Evolutionary conservation across 92 coral and sea anemone species (phyloP).

Genomic region (Heteractis magnifica): DNA sequence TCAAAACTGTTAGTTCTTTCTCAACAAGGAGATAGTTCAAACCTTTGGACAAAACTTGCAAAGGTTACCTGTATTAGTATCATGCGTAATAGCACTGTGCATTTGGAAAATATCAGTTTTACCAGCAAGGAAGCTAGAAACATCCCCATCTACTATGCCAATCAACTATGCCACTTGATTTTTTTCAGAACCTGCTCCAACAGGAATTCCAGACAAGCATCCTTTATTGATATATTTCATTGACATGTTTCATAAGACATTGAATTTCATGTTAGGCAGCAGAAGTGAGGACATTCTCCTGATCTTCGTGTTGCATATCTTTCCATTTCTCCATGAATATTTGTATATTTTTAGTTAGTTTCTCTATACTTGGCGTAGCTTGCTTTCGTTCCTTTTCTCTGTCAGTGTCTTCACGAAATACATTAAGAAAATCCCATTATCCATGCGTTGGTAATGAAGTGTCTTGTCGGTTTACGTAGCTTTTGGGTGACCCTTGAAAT

Average conservation of each 20-base stretch:
- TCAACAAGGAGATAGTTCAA: slow-evolving; percentile 9
- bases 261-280: slow-evolving; percentile 28
- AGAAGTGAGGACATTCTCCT: slow-evolving; percentile 32
- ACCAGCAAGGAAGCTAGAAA: slow-evolving; percentile 12
- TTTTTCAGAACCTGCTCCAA: slow-evolving; percentile 44
- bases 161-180: slow-evolving; percentile 47
- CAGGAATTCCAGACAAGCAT: slow-evolving; percentile 47
- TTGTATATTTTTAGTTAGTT: slow-evolving; percentile 25
- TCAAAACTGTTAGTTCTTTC: slow-evolving; percentile 1
- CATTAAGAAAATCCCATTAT: slow-evolving; percentile 27
- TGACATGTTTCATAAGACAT: slow-evolving; percentile 30
- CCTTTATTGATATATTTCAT: slow-evolving; percentile 51
- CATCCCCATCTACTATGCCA: not conserved
- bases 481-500: slow-evolving; percentile 35
- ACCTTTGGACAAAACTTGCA: slow-evolving; percentile 25
- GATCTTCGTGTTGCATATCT: slow-evolving; percentile 28
- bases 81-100: slow-evolving; percentile 14
- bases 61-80: slow-evolving; percentile 16
- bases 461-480: slow-evolving; percentile 36
- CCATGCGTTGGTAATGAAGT: slow-evolving; percentile 24
- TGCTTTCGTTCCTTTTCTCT: slow-evolving; percentile 24
- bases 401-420: slow-evolving; percentile 37
- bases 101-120: slow-evolving; percentile 19
- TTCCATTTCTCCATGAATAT: slow-evolving; percentile 28
- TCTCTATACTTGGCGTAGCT: slow-evolving; percentile 26